A percentile compares a stretch with the other conserved stretches of the same genome.
Evolutionary conservation across 2,113 vertebrate genomes (phyloP).

Genomic region (Myanophis thanlyinensis): DNA sequence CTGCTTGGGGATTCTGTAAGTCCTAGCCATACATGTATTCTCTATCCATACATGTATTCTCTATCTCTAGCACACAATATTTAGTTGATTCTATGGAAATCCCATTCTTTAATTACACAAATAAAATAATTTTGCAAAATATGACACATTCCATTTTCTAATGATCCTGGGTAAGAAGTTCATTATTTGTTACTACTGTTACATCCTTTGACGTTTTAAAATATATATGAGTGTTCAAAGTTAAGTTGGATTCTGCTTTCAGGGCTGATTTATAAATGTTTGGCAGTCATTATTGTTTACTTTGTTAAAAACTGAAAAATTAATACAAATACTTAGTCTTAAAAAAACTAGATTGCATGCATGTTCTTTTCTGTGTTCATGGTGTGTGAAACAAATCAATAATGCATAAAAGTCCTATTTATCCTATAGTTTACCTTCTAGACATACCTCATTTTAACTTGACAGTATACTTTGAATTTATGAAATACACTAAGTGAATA

Average conservation of each 20-base stretch:
- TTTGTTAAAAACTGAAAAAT: background rate
- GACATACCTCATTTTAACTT: background rate
- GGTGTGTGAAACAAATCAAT: background rate
- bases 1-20: background rate
- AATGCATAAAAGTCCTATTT: background rate
- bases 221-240: background rate
- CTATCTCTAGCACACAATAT: background rate
- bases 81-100: background rate
- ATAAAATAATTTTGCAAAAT: background rate
- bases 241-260: background rate
- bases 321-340: background rate
- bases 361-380: background rate
- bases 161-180: background rate
- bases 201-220: constrained; percentile 1
- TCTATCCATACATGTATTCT: background rate
- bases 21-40: background rate
- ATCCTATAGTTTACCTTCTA: background rate
- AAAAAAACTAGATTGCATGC: background rate
- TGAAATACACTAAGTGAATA: background rate
- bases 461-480: background rate
- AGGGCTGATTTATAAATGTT: background rate
- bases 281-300: background rate
- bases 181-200: constrained; percentile 14
- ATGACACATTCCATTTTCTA: background rate
- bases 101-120: background rate